Percentiles rank a stretch among this genome's conserved stretches.
These are phyloP conservation scores for Apodemia mormo DNA, from an alignment of 2,888 invertebrate species.

Conservation along the genomic window DNA sequence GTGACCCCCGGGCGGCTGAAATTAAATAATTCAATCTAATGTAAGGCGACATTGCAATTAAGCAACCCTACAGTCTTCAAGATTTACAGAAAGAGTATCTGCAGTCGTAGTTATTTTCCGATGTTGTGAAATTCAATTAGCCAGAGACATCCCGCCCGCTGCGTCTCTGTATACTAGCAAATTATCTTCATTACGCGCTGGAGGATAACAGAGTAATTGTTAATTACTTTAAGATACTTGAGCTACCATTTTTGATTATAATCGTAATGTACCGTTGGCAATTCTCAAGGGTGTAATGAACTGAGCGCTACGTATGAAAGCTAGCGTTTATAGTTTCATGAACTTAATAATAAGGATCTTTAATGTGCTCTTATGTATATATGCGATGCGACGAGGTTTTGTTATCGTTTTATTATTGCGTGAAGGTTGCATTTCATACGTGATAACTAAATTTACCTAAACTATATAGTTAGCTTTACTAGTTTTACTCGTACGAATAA, in stretches of 20 bases:
- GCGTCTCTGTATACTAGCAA: conserved; percentile 51
- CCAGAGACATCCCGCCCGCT: conserved; percentile 45
- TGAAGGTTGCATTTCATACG: neutral
- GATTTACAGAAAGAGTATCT: conserved; percentile 50
- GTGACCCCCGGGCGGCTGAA: conserved; percentile 23
- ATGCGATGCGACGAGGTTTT: neutral
- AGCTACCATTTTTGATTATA: conserved; percentile 40
- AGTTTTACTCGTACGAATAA: neutral
- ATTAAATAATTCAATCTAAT: conserved; percentile 38
- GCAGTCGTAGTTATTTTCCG: conserved; percentile 51
- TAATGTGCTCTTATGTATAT: conserved; percentile 2
- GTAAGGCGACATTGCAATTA: conserved; percentile 39
- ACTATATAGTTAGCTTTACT: too few relatives aligned
- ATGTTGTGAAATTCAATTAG: conserved; percentile 61
- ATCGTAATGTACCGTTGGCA: conserved; percentile 32
- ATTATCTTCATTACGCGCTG: conserved; percentile 58
- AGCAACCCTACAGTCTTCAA: conserved; percentile 39
- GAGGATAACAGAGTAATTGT: conserved; percentile 53
- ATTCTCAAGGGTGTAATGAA: conserved; percentile 20
- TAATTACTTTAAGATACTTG: conserved; percentile 56
- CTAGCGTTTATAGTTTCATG: conserved; percentile 5
- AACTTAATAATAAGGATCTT: neutral
- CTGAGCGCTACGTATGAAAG: conserved; percentile 3
- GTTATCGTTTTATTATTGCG: conserved; percentile 5
- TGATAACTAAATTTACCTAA: too few relatives aligned